Evolutionary conservation across 2,797 vertebrate genomes (phyloP), one percentile per base, ranked within the genome.

Genomic region (Gobio occitaniae): DNA sequence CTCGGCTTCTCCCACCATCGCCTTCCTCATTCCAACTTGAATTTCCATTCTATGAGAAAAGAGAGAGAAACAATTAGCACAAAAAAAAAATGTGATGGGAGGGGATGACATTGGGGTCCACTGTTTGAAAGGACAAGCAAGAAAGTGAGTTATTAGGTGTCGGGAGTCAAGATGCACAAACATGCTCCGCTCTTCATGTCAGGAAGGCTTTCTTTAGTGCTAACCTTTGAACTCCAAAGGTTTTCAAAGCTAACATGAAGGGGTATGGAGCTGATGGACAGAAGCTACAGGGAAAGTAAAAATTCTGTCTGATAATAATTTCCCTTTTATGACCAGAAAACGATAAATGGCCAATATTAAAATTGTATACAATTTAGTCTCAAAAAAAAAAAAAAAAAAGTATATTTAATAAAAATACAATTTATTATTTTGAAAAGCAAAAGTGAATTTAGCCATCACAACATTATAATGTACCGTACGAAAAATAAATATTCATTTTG

Each of bases 11-110:
- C 84, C 94, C 93, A 63, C 95, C 95, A 0, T 99, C 98, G 0
- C 90, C 92, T 38, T 99, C 98, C 3, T 99, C 98, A 0, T 93
- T 94, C 97, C 97, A 99, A 89, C 92, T 90, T 83, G 93, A 91
- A 21, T 86, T 94, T 86, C 96, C 97, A 13, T 97, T 96, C 95
- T 96, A 59, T 74, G 88, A 84, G 54, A 32, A 78, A 86, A 92
- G 4, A 76, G 32, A 74, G 38, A 41, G 16, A 70, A 56, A 80
- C 80, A 68, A 41, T 83, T 83, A 86, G 21, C 36, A 36, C 74
- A 71, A 65, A 72, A 78, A 71, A 66, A 32, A 32, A 32, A 1
- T 56, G 15, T 52, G 29, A 74, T 48, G 72, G 63, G n/a, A 88
- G 32, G n/a, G 69, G 44, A 44, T 17, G 13, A 61, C 36, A 25